phyloP scores from a whole-genome alignment of 2,797 vertebrate genomes.

The Molossus alvarezi region DNA sequence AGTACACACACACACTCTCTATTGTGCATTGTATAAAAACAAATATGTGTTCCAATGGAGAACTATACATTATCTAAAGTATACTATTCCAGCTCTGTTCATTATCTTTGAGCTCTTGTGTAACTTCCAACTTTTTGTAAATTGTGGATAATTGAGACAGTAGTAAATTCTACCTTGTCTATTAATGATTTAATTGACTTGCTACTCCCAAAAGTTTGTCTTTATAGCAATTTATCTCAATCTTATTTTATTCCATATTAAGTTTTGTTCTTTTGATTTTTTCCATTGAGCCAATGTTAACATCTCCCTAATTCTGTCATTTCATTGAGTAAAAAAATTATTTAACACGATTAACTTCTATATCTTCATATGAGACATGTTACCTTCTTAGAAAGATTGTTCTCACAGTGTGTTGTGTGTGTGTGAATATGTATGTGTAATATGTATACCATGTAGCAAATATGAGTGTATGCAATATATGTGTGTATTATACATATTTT shows the following conservation, averaged over 20 bases:
- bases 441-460: not conserved
- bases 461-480: not conserved
- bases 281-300: not conserved
- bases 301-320: not conserved
- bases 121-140: not conserved
- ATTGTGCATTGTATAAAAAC: not conserved
- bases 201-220: not conserved
- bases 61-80: not conserved
- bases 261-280: slow-evolving; percentile 23
- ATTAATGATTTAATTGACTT: slow-evolving; percentile 33
- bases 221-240: not conserved
- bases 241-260: not conserved
- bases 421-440: too few relatives aligned
- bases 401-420: not conserved
- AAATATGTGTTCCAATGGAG: not conserved
- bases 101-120: not conserved
- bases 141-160: not conserved
- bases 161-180: not conserved
- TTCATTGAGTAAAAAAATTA: not conserved
- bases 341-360: not conserved
- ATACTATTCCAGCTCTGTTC: not conserved
- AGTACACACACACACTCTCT: not conserved
- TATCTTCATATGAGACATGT: not conserved
- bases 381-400: slow-evolving; percentile 14
- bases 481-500: not conserved